Evolutionary conservation across 2,797 vertebrate genomes (phyloP).

Genomic region (Cygnus olor): DNA sequence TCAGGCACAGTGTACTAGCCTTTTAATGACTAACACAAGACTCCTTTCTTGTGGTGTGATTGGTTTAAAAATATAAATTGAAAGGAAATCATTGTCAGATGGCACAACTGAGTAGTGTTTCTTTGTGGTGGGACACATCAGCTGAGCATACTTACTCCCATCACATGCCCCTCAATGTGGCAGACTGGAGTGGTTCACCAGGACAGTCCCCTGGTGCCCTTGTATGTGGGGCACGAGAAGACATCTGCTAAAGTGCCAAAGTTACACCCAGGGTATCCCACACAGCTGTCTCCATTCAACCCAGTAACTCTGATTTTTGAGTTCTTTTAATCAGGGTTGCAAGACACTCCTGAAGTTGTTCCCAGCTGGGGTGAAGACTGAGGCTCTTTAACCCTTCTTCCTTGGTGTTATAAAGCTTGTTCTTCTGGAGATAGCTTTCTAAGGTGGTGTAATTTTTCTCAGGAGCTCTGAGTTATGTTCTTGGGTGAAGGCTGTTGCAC

Average conservation of each 20-base stretch:
- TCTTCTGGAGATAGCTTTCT: not conserved
- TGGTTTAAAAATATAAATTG: not conserved
- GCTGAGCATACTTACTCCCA: not conserved
- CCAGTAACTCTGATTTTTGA: not conserved
- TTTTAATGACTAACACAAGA: not conserved
- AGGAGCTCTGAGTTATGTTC: not conserved
- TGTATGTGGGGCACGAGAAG: not conserved
- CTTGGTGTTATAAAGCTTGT: rapidly evolving
- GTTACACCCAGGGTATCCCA: not conserved
- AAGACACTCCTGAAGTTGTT: not conserved
- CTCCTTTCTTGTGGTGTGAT: not conserved
- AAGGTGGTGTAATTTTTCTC: not conserved
- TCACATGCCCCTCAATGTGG: not conserved
- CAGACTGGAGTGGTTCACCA: not conserved
- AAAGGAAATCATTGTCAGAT: not conserved
- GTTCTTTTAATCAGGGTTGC: not conserved
- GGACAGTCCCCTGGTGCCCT: not conserved
- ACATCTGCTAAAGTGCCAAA: not conserved
- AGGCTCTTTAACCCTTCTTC: not conserved
- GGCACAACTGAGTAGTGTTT: not conserved
- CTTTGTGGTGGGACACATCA: not conserved
- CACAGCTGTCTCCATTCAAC: not conserved
- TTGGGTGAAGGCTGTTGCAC: not conserved
- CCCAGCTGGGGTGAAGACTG: not conserved
- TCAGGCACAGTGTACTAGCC: not conserved